Evolutionary conservation across 30 jellyfish, hydroid and myxozoan species (phyloP).

Genomic region (Sanderia malayensis): DNA sequence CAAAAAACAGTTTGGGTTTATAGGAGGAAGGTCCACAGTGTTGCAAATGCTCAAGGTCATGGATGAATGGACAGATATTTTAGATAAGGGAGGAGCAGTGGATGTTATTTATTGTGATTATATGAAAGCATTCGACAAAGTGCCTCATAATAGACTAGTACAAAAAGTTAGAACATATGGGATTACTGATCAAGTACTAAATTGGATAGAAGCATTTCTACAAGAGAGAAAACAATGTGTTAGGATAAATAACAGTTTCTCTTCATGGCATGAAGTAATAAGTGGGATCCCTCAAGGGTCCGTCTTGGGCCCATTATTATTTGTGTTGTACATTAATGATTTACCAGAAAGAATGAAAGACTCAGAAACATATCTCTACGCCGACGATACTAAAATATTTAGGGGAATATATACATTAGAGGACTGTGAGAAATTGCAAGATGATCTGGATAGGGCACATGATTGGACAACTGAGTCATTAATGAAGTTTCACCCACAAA

Average conservation of each 20-base stretch:
- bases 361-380: too few species aligned
- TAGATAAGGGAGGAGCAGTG: neutral
- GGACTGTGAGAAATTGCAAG: neutral
- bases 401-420: neutral
- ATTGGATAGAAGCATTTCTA: too few species aligned
- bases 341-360: neutral
- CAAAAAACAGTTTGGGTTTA: too few species aligned
- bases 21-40: neutral
- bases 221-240: too few species aligned
- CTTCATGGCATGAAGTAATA: neutral
- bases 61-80: neutral
- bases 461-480: too few species aligned
- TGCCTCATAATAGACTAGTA: neutral
- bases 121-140: neutral
- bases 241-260: too few species aligned
- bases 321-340: slow-evolving; percentile 19
- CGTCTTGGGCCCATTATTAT: slow-evolving; percentile 25
- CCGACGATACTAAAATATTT: neutral
- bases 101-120: neutral
- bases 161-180: neutral
- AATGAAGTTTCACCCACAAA: too few species aligned
- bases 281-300: slow-evolving; percentile 49
- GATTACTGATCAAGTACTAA: neutral
- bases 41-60: neutral
- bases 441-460: neutral